Evolutionary conservation across 2,113 vertebrate species (phyloP).

Genomic region (Passer montanus): DNA sequence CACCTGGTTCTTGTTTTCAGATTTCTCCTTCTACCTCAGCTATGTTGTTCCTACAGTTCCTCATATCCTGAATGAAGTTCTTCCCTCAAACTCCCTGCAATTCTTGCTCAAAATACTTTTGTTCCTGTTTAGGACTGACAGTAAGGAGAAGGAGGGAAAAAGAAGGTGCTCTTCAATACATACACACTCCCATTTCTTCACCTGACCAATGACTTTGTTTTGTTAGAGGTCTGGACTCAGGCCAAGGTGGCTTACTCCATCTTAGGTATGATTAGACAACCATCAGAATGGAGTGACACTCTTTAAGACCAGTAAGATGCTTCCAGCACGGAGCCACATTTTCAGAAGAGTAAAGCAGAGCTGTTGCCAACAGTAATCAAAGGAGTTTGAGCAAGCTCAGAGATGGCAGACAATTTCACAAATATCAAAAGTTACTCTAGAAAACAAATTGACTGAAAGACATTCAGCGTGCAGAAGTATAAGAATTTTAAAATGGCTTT

Average conservation of each 20-base stretch:
- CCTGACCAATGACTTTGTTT: neutral
- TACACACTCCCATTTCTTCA: neutral
- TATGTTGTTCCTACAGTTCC: neutral
- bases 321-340: neutral
- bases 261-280: neutral
- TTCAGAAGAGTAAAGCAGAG: neutral
- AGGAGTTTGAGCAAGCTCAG: neutral
- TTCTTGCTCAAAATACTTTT: neutral
- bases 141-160: neutral
- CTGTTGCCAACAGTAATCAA: neutral
- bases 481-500: neutral
- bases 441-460: neutral
- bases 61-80: neutral
- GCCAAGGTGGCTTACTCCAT: neutral
- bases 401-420: neutral
- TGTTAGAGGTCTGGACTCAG: neutral
- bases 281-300: neutral
- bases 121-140: neutral
- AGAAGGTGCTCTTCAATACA: neutral
- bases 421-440: neutral
- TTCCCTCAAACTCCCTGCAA: neutral
- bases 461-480: neutral
- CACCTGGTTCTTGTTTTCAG: neutral
- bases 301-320: neutral
- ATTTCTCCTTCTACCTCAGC: neutral